A percentile compares a stretch with the other conserved stretches of the same genome.
phyloP scores from a whole-genome alignment of 2,113 vertebrate species.

The Sitta europaea region DNA sequence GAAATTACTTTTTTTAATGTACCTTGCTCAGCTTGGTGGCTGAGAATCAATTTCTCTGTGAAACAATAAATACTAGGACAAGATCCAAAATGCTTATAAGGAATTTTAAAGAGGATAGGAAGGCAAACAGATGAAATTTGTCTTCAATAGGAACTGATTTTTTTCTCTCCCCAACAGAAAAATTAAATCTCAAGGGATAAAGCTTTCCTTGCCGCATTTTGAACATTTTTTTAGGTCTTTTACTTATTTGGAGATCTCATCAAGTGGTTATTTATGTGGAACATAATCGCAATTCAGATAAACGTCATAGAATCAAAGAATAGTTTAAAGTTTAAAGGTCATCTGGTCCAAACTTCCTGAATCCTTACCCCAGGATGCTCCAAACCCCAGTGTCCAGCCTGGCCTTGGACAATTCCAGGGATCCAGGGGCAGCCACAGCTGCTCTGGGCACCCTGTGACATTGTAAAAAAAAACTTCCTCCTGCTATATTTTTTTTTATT shows the following conservation, averaged over 20 bases:
- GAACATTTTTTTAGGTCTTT: not conserved
- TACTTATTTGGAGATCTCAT: not conserved
- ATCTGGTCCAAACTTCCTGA: not conserved
- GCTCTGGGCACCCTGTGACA: not conserved
- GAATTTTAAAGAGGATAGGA: not conserved
- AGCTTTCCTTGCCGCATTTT: not conserved
- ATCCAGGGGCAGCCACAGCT: not conserved
- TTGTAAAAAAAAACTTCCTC: not conserved
- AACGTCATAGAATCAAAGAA: rapidly evolving
- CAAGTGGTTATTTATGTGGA: not conserved
- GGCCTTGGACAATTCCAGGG: not conserved
- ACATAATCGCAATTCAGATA: not conserved
- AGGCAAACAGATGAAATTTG: not conserved
- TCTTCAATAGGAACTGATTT: not conserved
- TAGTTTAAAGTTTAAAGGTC: not conserved
- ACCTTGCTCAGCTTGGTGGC: not conserved
- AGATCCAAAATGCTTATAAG: not conserved
- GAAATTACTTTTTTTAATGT: not conserved
- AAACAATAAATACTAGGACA: not conserved
- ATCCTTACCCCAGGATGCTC: rapidly evolving
- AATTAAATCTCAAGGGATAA: not conserved
- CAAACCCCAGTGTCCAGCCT: not conserved
- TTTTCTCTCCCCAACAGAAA: not conserved
- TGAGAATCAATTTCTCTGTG: not conserved
- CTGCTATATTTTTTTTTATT: no score